phyloP scores from a whole-genome alignment of 2,888 invertebrate species.

The Osmoderma eremita region DNA sequence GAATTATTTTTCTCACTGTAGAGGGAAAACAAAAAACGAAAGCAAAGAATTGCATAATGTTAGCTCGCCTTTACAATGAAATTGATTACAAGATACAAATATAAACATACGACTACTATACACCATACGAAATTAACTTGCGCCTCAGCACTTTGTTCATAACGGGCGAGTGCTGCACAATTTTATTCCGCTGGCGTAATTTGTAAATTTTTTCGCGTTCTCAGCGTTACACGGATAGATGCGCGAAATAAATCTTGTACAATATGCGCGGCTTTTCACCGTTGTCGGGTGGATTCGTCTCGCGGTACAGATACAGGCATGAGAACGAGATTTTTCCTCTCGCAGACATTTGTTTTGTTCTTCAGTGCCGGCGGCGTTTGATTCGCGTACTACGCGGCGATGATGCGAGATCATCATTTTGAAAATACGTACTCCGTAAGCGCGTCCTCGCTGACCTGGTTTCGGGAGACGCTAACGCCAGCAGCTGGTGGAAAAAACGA shows the following conservation, averaged over 20 bases:
- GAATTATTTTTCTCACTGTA: too few species aligned
- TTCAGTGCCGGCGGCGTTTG: slow-evolving; percentile 14
- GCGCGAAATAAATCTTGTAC: slow-evolving; percentile 17
- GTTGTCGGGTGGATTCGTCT: slow-evolving; percentile 18
- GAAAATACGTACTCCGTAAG: slow-evolving; percentile 14
- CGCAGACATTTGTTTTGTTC: slow-evolving; percentile 19
- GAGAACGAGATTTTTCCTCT: slow-evolving; percentile 20
- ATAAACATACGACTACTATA: too few species aligned
- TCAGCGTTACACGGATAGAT: slow-evolving; percentile 4
- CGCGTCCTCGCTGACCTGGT: slow-evolving; percentile 16
- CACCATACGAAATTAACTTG: too few species aligned
- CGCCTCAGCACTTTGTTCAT: too few species aligned
- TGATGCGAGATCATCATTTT: slow-evolving; percentile 13
- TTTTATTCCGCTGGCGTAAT: slow-evolving; percentile 4
- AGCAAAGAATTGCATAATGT: too few species aligned
- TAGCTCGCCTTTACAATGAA: too few species aligned
- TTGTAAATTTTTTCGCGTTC: slow-evolving; percentile 17
- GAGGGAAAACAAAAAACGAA: too few species aligned
- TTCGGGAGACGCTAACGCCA: neutral
- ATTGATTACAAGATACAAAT: too few species aligned
- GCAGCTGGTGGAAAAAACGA: too few species aligned
- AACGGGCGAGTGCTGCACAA: too few species aligned
- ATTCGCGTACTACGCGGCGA: neutral
- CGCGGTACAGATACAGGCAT: slow-evolving; percentile 2
- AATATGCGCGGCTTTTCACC: slow-evolving; percentile 8